Conservation (phyloP, 2,888 invertebrate genomes). For the Philaethria dido region DNA sequence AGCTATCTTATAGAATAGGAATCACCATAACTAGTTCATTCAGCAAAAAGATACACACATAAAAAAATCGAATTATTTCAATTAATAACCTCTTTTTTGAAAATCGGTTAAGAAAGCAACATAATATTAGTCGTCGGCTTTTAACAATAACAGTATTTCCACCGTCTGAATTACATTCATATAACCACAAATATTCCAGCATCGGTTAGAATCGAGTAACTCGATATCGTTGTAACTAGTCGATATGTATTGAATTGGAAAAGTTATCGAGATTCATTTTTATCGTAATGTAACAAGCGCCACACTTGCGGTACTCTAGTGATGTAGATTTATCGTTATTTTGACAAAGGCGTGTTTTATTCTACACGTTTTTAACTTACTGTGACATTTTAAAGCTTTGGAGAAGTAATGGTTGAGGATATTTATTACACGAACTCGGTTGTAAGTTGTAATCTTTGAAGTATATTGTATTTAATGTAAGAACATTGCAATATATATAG, state of each 20-base stretch:
- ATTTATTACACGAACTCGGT: neutral
- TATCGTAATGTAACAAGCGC: slow-evolving; percentile 56
- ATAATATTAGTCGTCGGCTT: slow-evolving; percentile 27
- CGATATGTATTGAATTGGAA: slow-evolving; percentile 61
- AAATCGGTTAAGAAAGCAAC: neutral
- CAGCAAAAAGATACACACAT: too few relatives aligned
- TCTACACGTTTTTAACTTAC: neutral
- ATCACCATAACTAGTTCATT: too few relatives aligned
- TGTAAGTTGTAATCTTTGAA: neutral
- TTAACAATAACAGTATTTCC: slow-evolving; percentile 38
- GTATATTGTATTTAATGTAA: neutral
- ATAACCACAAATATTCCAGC: slow-evolving; percentile 45
- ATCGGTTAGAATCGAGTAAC: slow-evolving; percentile 50
- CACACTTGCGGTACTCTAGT: slow-evolving; percentile 63
- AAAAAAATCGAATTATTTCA: too few relatives aligned
- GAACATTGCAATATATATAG: too few relatives aligned
- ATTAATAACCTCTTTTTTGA: too few relatives aligned
- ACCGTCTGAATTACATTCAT: slow-evolving; percentile 38
- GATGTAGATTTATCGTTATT: slow-evolving; percentile 46
- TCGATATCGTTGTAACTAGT: slow-evolving; percentile 59
- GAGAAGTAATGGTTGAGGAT: neutral
- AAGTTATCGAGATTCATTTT: slow-evolving; percentile 63
- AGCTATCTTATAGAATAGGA: too few relatives aligned
- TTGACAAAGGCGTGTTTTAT: slow-evolving; percentile 14
- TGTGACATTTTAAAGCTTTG: neutral